Conservation (phyloP, 2,888 invertebrate species). For the Ethmia dodecea region DNA sequence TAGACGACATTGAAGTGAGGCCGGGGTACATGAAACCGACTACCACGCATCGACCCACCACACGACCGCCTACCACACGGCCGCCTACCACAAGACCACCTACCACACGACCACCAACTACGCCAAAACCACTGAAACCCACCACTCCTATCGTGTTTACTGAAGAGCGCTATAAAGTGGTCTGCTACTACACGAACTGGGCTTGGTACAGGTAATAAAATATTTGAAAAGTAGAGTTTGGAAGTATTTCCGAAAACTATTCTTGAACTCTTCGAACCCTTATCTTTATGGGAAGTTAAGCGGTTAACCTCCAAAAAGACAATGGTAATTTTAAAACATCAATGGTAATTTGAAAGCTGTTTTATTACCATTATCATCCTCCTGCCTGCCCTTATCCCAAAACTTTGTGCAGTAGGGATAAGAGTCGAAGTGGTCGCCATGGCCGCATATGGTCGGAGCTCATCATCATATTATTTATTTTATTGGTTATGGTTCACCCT, state of each 20-base stretch:
- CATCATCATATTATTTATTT: no score
- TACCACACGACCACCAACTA: conserved; percentile 15
- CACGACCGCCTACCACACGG: conserved; percentile 22
- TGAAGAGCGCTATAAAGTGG: conserved; percentile 82
- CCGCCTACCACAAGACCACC: conserved; percentile 6
- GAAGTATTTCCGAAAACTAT: not conserved
- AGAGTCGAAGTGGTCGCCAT: no score
- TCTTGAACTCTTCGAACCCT: no score
- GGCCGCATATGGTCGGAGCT: no score
- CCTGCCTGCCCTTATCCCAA: no score
- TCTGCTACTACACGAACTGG: conserved; percentile 96
- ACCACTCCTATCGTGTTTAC: conserved; percentile 23
- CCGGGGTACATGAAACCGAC: conserved; percentile 34
- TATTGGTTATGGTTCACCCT: no score
- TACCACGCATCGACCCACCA: conserved; percentile 24
- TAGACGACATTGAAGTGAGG: conserved; percentile 59
- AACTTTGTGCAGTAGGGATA: no score
- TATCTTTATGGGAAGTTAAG: no score
- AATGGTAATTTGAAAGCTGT: no score
- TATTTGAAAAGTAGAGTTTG: not conserved
- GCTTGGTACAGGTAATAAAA: conserved; percentile 86
- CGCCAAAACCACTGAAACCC: conserved; percentile 10
- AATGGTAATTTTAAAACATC: no score
- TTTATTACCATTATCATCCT: no score
- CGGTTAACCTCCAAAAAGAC: no score